phyloP scores from a whole-genome alignment of 2,888 invertebrate species.

The Sepioteuthis lessoniana region DNA sequence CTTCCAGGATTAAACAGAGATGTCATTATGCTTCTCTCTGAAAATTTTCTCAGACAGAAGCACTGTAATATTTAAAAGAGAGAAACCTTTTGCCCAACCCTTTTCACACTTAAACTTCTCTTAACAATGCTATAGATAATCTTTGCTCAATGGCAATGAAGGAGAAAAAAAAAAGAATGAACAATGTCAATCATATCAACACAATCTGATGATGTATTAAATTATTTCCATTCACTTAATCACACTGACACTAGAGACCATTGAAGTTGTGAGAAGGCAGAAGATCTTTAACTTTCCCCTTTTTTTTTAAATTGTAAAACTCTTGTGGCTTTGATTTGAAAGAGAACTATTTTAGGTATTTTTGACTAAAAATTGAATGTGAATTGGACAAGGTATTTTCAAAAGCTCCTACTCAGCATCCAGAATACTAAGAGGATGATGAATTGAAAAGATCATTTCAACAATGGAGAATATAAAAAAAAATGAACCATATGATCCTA shows the following conservation, averaged over 20 bases:
- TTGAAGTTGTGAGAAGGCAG: constrained; percentile 21
- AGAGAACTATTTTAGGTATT: not conserved
- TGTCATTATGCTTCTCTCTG: too few species aligned
- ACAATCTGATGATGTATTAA: not conserved
- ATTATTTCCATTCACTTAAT: not conserved
- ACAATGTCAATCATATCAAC: not conserved
- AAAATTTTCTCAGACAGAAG: not conserved
- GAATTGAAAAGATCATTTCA: not conserved
- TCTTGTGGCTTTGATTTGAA: not conserved
- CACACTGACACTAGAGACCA: not conserved
- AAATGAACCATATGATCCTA: too few species aligned
- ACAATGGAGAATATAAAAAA: not conserved
- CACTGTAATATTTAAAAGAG: not conserved
- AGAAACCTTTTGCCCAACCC: not conserved
- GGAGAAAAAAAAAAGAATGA: not conserved
- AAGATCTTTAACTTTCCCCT: not conserved
- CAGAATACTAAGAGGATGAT: too few species aligned
- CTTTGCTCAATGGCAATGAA: not conserved
- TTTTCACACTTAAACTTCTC: not conserved
- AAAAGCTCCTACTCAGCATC: not conserved
- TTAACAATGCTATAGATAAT: not conserved
- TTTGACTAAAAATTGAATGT: not conserved
- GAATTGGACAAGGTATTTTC: not conserved
- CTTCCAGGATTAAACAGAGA: too few species aligned
- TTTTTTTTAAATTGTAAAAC: not conserved